Percentiles rank a stretch among this genome's conserved stretches.
phyloP scores from a whole-genome alignment of 2,888 invertebrate species.

The Phragmatobia fuliginosa region DNA sequence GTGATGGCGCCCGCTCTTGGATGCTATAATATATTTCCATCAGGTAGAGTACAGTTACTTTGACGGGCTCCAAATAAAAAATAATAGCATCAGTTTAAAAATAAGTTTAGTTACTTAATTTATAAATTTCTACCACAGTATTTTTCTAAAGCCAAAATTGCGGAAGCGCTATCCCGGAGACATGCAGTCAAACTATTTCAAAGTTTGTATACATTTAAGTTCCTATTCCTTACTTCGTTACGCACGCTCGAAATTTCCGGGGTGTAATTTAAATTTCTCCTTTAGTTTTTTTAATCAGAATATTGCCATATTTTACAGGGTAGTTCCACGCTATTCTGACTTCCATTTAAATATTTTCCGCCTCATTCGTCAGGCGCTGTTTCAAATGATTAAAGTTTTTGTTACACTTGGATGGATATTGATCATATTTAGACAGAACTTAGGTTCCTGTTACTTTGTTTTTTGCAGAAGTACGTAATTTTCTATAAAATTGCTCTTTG shows the following conservation, averaged over 20 bases:
- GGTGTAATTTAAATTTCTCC: constrained; percentile 74
- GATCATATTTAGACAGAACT: constrained; percentile 29
- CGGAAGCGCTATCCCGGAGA: constrained; percentile 51
- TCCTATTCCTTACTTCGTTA: constrained; percentile 69
- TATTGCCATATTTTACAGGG: constrained; percentile 81
- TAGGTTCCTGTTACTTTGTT: background rate
- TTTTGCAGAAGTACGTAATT: background rate
- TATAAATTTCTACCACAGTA: too few relatives aligned
- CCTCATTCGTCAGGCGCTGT: constrained; percentile 82
- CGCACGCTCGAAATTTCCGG: constrained; percentile 76
- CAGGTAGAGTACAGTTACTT: too few relatives aligned
- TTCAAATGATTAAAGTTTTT: constrained; percentile 76
- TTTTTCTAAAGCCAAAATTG: constrained; percentile 18
- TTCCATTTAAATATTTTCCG: constrained; percentile 86
- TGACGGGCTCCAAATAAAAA: too few relatives aligned
- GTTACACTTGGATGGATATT: constrained; percentile 62
- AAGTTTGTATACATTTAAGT: constrained; percentile 68
- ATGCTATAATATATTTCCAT: too few relatives aligned
- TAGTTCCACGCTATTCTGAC: constrained; percentile 80
- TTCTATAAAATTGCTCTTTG: background rate
- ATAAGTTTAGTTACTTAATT: too few relatives aligned
- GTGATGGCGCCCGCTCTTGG: too few relatives aligned
- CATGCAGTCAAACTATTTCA: constrained; percentile 67
- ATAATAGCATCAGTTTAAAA: too few relatives aligned
- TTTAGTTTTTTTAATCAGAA: constrained; percentile 65